Evolutionary conservation across 2,888 invertebrate genomes (phyloP), one percentile per base, ranked within the genome.

Genomic region (Lasioglossum zephyrum): DNA sequence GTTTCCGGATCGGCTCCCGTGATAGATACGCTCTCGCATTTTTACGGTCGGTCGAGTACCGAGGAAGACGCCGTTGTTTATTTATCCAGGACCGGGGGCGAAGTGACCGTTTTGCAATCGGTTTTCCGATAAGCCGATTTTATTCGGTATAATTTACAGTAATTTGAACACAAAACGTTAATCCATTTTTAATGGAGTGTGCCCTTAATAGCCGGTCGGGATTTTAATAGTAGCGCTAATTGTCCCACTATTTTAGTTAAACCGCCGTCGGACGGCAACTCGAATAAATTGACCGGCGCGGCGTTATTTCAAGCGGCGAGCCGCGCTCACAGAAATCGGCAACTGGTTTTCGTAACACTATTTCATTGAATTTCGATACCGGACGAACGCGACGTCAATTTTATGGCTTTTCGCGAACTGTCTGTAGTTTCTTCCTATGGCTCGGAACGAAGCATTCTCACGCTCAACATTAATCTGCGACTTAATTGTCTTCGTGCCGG

Each of bases 181-280:
- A 85, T 86, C 85, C 85, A 86, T 85, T 85, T 86, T 85, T 81
- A 86, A 86, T 85, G 86, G 86, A 81, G 77, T 78, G 80, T 78
- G 72, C 18, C 81, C 72, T 81, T 85, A 86, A 86, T 86, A 81
- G 85, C 85, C 63, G 57, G 11, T n/a, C 63, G 77, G 77, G 77
- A 80, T 86, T 86, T 86, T 84, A 80, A 77, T 80, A 86, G 85
- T 86, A 77, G 69, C 85, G 80, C 74, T 86, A 86, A 86, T 84
- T 85, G 85, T 80, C 36, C 72, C 47, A 77, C 80, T 86, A 86
- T 84, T 86, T 84, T 74, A 80, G 85, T 77, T 13, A 66, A n/a
- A 72, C 16, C 82, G 60, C 39, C 36, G 49, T 39, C 49, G 53
- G 39, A 53, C 22, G 4, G 22, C 49, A 3, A 47, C 44, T 57